Conservation (phyloP, 2,113 vertebrate species). For the Lota lota region DNA sequence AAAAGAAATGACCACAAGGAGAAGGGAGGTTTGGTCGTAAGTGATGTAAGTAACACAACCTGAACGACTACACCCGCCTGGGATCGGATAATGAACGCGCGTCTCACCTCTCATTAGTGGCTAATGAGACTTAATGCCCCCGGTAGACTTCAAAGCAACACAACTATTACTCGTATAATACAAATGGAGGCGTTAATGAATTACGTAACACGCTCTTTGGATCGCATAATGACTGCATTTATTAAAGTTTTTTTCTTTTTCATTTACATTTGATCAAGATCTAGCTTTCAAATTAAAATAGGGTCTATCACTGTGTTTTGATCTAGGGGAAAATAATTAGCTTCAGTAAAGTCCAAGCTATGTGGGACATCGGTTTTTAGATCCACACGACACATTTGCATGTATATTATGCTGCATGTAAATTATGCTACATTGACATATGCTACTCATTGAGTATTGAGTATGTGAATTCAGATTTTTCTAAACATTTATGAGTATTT, state of each 20-base stretch:
- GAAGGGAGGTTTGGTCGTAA: not conserved
- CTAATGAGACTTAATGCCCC: slow-evolving; percentile 12
- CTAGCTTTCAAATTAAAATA: not conserved
- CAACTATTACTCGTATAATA: not conserved
- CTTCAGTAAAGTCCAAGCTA: not conserved
- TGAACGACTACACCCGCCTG: not conserved
- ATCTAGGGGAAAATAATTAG: not conserved
- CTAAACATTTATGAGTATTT: too few relatives aligned
- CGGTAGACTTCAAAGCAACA: slow-evolving; percentile 9
- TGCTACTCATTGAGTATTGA: too few relatives aligned
- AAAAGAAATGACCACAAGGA: slow-evolving; percentile 16
- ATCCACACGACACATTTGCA: too few relatives aligned
- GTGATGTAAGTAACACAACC: slow-evolving; percentile 21
- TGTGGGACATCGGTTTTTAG: not conserved
- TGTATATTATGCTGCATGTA: too few relatives aligned
- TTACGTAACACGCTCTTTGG: not conserved
- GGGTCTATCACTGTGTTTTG: not conserved
- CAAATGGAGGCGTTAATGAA: not conserved
- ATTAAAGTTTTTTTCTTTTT: not conserved
- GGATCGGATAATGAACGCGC: slow-evolving; percentile 23
- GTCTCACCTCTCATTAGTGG: slow-evolving; percentile 8
- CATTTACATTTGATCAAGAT: too few relatives aligned
- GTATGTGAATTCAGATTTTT: too few relatives aligned
- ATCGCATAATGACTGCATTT: not conserved
- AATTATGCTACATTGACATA: too few relatives aligned